Percentiles rank a stretch among this genome's conserved stretches.
Evolutionary conservation across 1,140 invertebrate genomes (phyloP).

Genomic region (Rhagoletis pomonella): DNA sequence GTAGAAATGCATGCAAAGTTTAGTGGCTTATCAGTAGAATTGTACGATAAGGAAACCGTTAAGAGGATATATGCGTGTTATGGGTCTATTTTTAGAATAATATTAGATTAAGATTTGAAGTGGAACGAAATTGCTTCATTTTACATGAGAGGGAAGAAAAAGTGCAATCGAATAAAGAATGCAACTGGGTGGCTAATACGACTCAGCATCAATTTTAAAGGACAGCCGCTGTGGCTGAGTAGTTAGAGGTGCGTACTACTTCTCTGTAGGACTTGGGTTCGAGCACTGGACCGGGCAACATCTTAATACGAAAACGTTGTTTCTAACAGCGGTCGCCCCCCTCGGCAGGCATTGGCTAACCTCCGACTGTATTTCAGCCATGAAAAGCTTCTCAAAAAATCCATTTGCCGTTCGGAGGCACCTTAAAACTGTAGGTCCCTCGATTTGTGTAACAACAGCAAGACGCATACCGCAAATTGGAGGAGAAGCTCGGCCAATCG

Average conservation of each 20-base stretch:
- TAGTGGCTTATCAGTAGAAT: not conserved
- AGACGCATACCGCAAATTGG: too few species aligned
- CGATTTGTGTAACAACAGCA: too few species aligned
- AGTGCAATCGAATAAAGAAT: not conserved
- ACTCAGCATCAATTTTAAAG: not conserved
- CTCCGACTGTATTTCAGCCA: too few species aligned
- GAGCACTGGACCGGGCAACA: not conserved
- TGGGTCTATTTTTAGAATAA: not conserved
- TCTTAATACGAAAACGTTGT: not conserved
- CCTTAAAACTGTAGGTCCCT: too few species aligned
- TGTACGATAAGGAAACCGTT: not conserved
- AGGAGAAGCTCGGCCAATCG: too few species aligned
- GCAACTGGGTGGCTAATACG: not conserved
- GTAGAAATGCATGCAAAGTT: not conserved
- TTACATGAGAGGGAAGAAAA: not conserved
- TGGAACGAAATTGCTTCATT: not conserved
- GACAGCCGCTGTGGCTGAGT: not conserved
- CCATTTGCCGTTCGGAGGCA: too few species aligned
- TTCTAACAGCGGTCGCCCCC: not conserved
- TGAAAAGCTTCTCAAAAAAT: too few species aligned
- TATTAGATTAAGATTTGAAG: not conserved
- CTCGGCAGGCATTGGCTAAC: too few species aligned
- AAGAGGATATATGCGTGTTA: conserved; percentile 1
- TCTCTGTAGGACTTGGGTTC: too few species aligned
- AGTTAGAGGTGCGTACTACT: too few species aligned